Evolutionary conservation across 2,888 invertebrate genomes (phyloP), one percentile per base, ranked within the genome.

Genomic region (Coremacera marginata): DNA sequence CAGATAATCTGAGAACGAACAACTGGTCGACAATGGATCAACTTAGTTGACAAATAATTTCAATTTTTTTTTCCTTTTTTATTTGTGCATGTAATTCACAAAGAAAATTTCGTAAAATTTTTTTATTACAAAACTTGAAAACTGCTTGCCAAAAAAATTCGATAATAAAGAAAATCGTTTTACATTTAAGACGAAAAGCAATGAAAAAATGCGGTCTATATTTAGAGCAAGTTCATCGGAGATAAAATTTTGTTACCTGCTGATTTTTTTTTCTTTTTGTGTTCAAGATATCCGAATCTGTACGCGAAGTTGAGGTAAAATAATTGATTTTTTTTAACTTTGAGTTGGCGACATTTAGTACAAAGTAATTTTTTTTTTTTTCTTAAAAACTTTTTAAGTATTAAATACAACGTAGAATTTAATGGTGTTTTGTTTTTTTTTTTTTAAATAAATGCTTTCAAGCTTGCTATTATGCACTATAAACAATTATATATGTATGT

Each of bases 141-240:
- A 25, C 2, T 57, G 57, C 22, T 60, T 60, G 57, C 57, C 57
- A 60, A 60, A 55, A n/a, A 60, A 60, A 25, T 25, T 25, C 57
- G 57, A 19, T 25, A 22, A 14, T 27, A 25, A 25, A 25, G 19
- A 60, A 44, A 44, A 3, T 60, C 57, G 4, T 5, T 60, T 60
- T 60, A 27, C 27, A 60, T 9, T 60, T 14, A 60, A 27, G 27
- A 22, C 25, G 57, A 60, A n/a, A 60, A 25, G 57, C 57, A 25
- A 25, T 25, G 25, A 60, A 60, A 22, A 57, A 19, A 9, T 25
- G 57, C 19, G 57, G 25, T 60, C 22, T 16, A 37, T 11, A 67
- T 67, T 67, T 37, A 37, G 67, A 65, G 67, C 44, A 67, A 67
- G 67, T 67, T 67, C 67, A 67, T 37, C 67, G 22, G 11, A 67